A percentile compares a stretch with the other conserved stretches of the same genome.
Conservation (phyloP, 2,888 invertebrate species). For the Penaeus monodon region DNA sequence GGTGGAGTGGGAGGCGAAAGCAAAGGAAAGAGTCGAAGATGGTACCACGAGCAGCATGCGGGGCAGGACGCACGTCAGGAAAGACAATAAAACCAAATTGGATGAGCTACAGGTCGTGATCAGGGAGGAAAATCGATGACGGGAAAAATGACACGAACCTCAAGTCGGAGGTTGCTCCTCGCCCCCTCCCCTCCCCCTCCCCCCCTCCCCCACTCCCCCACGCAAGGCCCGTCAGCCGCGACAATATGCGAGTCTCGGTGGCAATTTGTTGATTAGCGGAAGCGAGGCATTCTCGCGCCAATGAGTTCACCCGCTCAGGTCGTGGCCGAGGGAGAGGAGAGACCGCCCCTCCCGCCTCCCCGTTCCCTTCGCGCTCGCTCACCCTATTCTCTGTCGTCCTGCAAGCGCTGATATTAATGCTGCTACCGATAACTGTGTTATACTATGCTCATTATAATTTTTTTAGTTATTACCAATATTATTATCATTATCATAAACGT, state of each 20-base stretch:
- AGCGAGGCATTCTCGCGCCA: neutral
- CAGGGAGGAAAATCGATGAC: conserved; percentile 11
- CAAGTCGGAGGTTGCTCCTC: neutral
- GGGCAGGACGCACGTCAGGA: neutral
- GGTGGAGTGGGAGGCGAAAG: neutral
- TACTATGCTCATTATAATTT: too few relatives aligned
- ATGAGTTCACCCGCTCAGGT: neutral
- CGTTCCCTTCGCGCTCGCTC: too few relatives aligned
- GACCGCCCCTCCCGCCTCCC: neutral
- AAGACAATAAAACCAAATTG: conserved; percentile 12
- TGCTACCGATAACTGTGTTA: too few relatives aligned
- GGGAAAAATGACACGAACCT: neutral
- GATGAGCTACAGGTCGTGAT: conserved; percentile 21
- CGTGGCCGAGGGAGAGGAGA: neutral
- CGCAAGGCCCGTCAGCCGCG: too few relatives aligned
- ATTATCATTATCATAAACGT: too few relatives aligned
- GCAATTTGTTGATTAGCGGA: conserved; percentile 19
- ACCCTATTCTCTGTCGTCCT: too few relatives aligned
- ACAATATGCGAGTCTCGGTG: neutral
- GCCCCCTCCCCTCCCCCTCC: too few relatives aligned
- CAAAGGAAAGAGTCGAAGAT: too few relatives aligned
- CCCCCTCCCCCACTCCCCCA: too few relatives aligned
- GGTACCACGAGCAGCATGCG: too few relatives aligned
- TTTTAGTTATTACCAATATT: too few relatives aligned
- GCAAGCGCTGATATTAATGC: too few relatives aligned